Evolutionary conservation across 2,113 vertebrate species (phyloP).

Genomic region (Pyrgilauda ruficollis): DNA sequence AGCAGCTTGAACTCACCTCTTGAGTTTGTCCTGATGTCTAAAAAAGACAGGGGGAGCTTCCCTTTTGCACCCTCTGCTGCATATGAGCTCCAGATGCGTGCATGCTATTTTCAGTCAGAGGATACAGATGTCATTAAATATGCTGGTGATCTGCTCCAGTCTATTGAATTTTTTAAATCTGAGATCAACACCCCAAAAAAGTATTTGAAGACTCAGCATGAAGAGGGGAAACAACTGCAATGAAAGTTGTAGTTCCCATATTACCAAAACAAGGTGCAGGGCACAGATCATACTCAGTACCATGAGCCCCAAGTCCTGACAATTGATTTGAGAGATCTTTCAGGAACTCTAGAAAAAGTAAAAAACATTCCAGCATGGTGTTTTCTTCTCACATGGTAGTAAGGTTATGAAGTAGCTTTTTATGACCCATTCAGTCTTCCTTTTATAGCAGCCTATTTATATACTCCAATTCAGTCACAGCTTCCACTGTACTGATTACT

Average conservation of each 20-base stretch:
- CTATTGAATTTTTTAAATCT: conserved; percentile 41
- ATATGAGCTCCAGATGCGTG: conserved; percentile 54
- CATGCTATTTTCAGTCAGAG: conserved; percentile 50
- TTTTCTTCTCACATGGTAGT: background rate
- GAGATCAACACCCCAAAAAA: conserved; percentile 52
- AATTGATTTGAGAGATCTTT: background rate
- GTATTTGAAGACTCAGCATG: conserved; percentile 53
- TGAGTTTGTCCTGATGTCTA: conserved; percentile 1
- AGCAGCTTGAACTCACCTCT: conserved; percentile 4
- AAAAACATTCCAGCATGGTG: background rate
- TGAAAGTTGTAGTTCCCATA: background rate
- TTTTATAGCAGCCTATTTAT: conserved; percentile 30
- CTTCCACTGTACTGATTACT: conserved; percentile 19
- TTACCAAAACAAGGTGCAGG: conserved; percentile 27
- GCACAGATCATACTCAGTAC: background rate
- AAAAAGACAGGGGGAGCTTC: conserved; percentile 2
- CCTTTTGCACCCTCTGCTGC: background rate
- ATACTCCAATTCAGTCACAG: conserved; percentile 5
- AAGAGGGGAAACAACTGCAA: conserved; percentile 27
- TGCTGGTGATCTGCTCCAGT: conserved; percentile 39
- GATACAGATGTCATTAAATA: conserved; percentile 60
- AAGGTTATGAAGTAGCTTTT: background rate
- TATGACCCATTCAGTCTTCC: background rate
- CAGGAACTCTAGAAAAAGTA: background rate
- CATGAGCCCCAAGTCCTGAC: background rate